Percentiles rank a stretch among this genome's conserved stretches.
Conservation (phyloP, 2,888 invertebrate genomes). For the Pseudanteris insignis region DNA sequence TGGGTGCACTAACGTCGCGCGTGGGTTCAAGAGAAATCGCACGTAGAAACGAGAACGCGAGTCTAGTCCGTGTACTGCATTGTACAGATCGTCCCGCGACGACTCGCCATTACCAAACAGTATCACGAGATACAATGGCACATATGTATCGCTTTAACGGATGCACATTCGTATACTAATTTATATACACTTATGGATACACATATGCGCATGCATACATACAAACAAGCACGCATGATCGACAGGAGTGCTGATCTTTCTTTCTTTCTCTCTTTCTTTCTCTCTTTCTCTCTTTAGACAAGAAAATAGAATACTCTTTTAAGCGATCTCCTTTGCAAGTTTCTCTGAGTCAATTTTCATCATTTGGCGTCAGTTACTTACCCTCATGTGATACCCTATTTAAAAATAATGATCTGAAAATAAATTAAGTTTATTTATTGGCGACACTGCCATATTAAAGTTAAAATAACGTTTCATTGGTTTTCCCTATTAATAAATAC, state of each 20-base stretch:
- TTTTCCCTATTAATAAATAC: no score
- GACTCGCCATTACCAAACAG: conserved; percentile 17
- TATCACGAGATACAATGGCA: neutral
- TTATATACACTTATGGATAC: neutral
- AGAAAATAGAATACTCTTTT: conserved; percentile 3
- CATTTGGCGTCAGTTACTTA: no score
- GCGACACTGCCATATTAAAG: no score
- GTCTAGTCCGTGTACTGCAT: conserved; percentile 16
- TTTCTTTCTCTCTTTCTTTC: no score
- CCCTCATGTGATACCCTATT: no score
- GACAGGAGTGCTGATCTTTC: conserved; percentile 12
- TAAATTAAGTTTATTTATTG: no score
- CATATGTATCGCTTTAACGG: no score
- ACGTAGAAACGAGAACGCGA: conserved; percentile 49
- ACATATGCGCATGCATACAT: neutral
- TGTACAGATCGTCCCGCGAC: neutral
- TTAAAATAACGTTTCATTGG: no score
- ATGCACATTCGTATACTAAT: no score
- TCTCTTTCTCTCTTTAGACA: neutral
- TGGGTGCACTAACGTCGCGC: conserved; percentile 39
- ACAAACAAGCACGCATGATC: conserved; percentile 7
- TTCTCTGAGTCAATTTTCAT: conserved; percentile 9
- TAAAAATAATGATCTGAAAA: no score
- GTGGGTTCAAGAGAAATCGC: conserved; percentile 55
- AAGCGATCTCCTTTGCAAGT: conserved; percentile 17